phyloP scores from a whole-genome alignment of 2,888 invertebrate species.

The Andrena haemorrhoa region DNA sequence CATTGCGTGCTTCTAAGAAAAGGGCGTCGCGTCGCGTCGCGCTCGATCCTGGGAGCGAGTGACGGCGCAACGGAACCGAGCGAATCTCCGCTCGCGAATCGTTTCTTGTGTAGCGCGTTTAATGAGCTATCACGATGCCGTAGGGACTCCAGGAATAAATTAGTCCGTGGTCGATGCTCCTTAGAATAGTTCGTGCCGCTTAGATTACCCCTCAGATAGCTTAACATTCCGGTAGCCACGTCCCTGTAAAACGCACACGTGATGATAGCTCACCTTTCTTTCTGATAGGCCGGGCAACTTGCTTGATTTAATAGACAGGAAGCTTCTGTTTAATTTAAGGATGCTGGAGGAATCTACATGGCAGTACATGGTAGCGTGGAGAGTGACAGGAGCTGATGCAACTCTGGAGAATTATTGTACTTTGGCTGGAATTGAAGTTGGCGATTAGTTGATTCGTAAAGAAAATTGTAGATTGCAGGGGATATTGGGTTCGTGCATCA shows the following conservation, averaged over 20 bases:
- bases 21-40: conserved; percentile 48
- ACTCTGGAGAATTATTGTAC: too few relatives aligned
- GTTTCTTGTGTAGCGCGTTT: conserved; percentile 57
- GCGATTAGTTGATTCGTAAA: neutral
- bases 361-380: too few relatives aligned
- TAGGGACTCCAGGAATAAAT: conserved; percentile 50
- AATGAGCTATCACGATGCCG: conserved; percentile 60
- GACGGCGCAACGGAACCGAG: conserved; percentile 31
- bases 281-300: neutral
- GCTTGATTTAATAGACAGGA: neutral
- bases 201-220: conserved; percentile 43
- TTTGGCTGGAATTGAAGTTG: too few relatives aligned
- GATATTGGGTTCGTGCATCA: neutral
- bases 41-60: conserved; percentile 53
- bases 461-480: neutral
- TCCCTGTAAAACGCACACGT: conserved; percentile 13
- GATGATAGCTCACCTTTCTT: neutral
- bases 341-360: too few relatives aligned
- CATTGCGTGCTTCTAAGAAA: conserved; percentile 70
- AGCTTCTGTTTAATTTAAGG: neutral
- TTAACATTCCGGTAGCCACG: conserved; percentile 25
- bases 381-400: too few relatives aligned
- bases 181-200: conserved; percentile 18
- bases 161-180: conserved; percentile 37
- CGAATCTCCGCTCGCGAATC: conserved; percentile 43